Evolutionary conservation across 2,888 invertebrate species (phyloP), one percentile per base, ranked within the genome.

Genomic region (Shargacucullia verbasci): DNA sequence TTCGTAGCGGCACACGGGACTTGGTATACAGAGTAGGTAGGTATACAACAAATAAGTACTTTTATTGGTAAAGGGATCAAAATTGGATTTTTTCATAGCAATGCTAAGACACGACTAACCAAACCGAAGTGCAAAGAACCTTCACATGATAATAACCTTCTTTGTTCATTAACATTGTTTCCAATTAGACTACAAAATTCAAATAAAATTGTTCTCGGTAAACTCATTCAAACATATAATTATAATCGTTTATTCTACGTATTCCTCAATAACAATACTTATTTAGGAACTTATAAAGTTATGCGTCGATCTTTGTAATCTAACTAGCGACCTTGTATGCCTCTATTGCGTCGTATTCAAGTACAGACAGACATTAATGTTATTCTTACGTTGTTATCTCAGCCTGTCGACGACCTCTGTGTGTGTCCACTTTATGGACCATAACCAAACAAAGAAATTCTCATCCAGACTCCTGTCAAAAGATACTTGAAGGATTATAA

Each of bases 321-420:
- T 29, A 29, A 62, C 61, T 57, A 41, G 45, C 48, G 65, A 70
- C 74, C 74, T 77, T 75, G 74, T 50, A 44, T 60, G 56, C 47
- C 34, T 73, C 66, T 63, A 75, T 71, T 77, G 76, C 75, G 75
- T 70, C 74, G 60, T 9, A 59, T 48, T 57, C 54, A 68, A 65
- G 68, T 68, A 70, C 71, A 65, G 53, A 56, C 53, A 14, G 59
- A 35, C 60, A 54, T 60, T 71, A 61, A 65, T 65, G 66, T 77
- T 69, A 49, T 71, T 70, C 59, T 71, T 66, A 60, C 59, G 54
- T 65, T 72, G 70, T 70, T 76, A 76, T 76, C 78, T 63, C 49
- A 59, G 78, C 31, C 69, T 69, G 69, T 62, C 65, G 69, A 55
- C 61, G 76, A 71, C 78, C 78, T 66, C 49, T 54, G 65, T 15